Evolutionary conservation across 2,888 invertebrate species (phyloP), one percentile per base, ranked within the genome.

Genomic region (Norana najaformis): DNA sequence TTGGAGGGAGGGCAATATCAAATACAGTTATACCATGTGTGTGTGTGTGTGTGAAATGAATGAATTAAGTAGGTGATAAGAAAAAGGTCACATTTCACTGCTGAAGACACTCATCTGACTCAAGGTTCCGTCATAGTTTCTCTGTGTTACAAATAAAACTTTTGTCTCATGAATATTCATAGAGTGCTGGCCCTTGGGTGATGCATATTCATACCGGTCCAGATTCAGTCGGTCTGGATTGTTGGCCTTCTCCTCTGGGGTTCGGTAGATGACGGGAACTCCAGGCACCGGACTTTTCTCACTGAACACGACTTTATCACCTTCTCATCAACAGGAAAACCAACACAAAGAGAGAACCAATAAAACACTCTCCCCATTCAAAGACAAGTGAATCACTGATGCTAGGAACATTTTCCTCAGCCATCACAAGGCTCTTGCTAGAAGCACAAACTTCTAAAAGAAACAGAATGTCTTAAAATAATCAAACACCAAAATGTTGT

Each of bases 151-250:
- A 69, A n/a, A n/a, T 30, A 69, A 69, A 69, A n/a, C 69, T 69
- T 69, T 8, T 69, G n/a, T n/a, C 69, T 69, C 30, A 69, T 69
- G 69, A 69, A 69, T 69, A 69, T n/a, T 69, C 69, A 69, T 69
- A 69, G 69, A n/a, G 1, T 8, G 6, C 30, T 11, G n/a, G 30
- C 11, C n/a, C 69, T n/a, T 1, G n/a, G n/a, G n/a, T 8, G n/a
- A n/a, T 69, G 69, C 69, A 89, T 89, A 88, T 41, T 83, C 38
- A 90, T 94, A 96, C 96, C 96, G 96, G 95, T 98, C 98, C 90
- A 98, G 96, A 94, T 97, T 97, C 93, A 98, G 97, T 93, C 98
- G 96, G 95, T 98, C 98, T 30, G 98, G 97, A 94, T 97, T 96
- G 93, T 97, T 96, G 93, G 97, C 97, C 94, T 97, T 97, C 94